Evolutionary conservation across 1,140 invertebrate genomes (phyloP), one percentile per base, ranked within the genome.

Genomic region (Daktulosphaira vitifoliae): DNA sequence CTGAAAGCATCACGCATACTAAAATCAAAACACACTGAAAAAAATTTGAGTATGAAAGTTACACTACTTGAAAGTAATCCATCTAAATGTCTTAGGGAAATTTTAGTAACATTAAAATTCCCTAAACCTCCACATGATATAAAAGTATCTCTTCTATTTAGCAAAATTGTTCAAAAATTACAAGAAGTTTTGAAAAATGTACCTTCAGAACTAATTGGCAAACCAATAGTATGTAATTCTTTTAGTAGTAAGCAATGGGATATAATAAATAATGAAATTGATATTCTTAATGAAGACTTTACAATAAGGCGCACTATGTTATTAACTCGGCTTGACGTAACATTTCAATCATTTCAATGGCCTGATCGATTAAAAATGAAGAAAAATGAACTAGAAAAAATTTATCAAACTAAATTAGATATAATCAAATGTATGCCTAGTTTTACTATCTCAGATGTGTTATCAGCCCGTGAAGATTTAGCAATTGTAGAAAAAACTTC

Each of bases 291-390:
- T 38, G 78, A 83, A 7, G 94, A 97, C 72, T 97, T 94, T 73
- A 80, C 81, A 71, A 79, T 90, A 42, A 77, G 93, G 66, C 77
- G 91, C 65, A 86, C 95, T 73, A 91, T 93, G 81, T 81, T 97
- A 68, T 75, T 96, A 1, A 93, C 91, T 67, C 79, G 95, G 53
- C 75, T 96, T 44, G 93, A 97, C 77, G 92, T 94, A 39, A 98
- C 94, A 3, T 83, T 97, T 71, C 89, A 93, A 75, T 96, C 92
- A 22, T 97, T 96, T 69, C 69, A 89, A 84, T 96, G 92, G 92
- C 92, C 90, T 0, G 90, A 92, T 46, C 82, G 83, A 70, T 78
- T 87, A 46, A 85, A 85, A 77, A 72, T 77, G 3, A 86, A 87
- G 71, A 84, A 87, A 70, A 81, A 88, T 69, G 74, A 84, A 68